These are phyloP conservation scores for Drosophila mettleri DNA, from an alignment of 2,888 invertebrate species.

Conservation along the genomic window DNA sequence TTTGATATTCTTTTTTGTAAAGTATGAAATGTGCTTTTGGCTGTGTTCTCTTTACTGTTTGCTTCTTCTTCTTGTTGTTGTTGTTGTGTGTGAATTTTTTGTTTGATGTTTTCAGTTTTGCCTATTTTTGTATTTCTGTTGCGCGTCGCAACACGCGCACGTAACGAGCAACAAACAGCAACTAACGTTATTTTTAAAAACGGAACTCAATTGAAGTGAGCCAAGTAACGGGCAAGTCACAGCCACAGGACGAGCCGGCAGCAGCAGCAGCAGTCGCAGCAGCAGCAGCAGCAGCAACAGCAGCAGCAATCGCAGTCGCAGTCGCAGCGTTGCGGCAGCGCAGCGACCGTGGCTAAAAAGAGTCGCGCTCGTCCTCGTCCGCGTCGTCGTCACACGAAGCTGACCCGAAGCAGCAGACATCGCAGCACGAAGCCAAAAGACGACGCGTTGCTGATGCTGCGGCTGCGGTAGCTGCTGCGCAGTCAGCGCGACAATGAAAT, in stretches of 20 bases:
- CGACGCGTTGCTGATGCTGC: slow-evolving; percentile 18
- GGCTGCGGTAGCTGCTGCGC: slow-evolving; percentile 32
- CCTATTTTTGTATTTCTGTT: slow-evolving; percentile 47
- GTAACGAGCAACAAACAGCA: slow-evolving; percentile 84
- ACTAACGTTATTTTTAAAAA: slow-evolving; percentile 83
- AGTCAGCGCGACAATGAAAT: slow-evolving; percentile 67
- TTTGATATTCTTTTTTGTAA: not conserved
- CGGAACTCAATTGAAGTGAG: slow-evolving; percentile 79
- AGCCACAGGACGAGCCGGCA: slow-evolving; percentile 60
- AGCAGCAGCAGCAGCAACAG: slow-evolving; percentile 6
- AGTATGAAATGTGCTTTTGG: slow-evolving; percentile 12
- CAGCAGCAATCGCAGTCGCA: slow-evolving; percentile 6
- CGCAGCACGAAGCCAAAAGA: slow-evolving; percentile 47
- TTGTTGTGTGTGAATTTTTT: no score
- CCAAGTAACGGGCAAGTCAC: slow-evolving; percentile 62
- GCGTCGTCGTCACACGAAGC: slow-evolving; percentile 32
- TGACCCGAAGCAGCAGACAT: slow-evolving; percentile 38
- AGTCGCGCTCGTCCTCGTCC: slow-evolving; percentile 34
- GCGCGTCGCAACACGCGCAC: slow-evolving; percentile 83
- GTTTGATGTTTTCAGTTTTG: slow-evolving; percentile 3
- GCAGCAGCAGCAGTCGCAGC: slow-evolving; percentile 41
- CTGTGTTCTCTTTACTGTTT: not conserved
- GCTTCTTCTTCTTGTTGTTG: slow-evolving; percentile 4
- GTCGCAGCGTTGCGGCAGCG: slow-evolving; percentile 31
- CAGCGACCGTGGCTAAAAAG: slow-evolving; percentile 38